Evolutionary conservation across 2,113 vertebrate species (phyloP).

Genomic region (Tenebrosternarchus preto): DNA sequence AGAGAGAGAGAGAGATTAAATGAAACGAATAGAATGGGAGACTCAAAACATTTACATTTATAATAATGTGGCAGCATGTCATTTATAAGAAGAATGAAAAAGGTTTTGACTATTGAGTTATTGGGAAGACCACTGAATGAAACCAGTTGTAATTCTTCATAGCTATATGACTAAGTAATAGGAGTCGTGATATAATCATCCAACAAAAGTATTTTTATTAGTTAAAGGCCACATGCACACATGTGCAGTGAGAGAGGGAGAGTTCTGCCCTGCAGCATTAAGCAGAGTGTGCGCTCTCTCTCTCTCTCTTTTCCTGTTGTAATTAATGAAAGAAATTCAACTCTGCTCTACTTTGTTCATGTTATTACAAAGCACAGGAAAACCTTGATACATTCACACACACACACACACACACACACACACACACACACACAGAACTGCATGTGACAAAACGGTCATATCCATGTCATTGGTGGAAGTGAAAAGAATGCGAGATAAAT

Average conservation of each 20-base stretch:
- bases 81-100: too few species aligned
- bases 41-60: too few species aligned
- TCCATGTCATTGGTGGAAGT: background rate
- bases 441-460: background rate
- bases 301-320: slow-evolving; percentile 56
- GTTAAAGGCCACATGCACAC: background rate
- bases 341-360: slow-evolving; percentile 60
- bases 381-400: slow-evolving; percentile 31
- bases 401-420: background rate
- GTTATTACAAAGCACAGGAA: slow-evolving; percentile 60
- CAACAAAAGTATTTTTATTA: slow-evolving; percentile 4
- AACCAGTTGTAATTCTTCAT: background rate
- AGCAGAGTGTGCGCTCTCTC: slow-evolving; percentile 38
- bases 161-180: background rate
- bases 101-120: too few species aligned
- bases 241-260: slow-evolving; percentile 7
- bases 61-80: too few species aligned
- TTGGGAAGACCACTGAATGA: too few species aligned
- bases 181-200: background rate
- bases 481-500: too few species aligned
- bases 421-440: background rate
- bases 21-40: too few species aligned
- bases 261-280: slow-evolving; percentile 64
- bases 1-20: background rate
- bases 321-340: slow-evolving; percentile 62